Evolutionary conservation across 1,140 invertebrate genomes (phyloP), one percentile per base, ranked within the genome.

Genomic region (Megalonaias nervosa): DNA sequence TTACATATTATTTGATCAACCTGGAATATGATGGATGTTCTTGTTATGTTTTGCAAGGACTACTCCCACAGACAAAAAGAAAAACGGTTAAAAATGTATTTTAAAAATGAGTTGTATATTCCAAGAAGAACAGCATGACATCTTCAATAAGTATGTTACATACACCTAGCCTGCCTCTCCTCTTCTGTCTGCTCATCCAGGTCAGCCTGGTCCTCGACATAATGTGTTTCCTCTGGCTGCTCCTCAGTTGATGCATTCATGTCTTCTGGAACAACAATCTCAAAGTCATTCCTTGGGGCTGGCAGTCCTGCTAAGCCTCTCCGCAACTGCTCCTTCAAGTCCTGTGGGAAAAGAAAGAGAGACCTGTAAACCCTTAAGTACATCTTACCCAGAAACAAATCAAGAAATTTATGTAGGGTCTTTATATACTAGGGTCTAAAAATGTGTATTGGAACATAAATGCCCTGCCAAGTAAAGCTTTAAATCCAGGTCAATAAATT

Each of bases 181-280:
- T 92, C 92, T 65, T 94, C 92, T 74, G 91, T 81, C 66, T 94
- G 92, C 1, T 94, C 94, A 89, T 99, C 97, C 0, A 97, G 90
- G 90, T 99, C 97, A 0, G 97, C 95, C 90, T 98, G 97, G 70
- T 91, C 90, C 60, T 88, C 86, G 1, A 90, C 77, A 75, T 81
- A 82, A n/a, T 89, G 88, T 13, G 89, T 81, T 12, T 92, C 84
- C 0, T 89, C 84, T 19, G 91, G 81, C 0, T 83, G 89, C 57
- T 92, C 91, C 5, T 92, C 92, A 19, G 74, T 82, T 17, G 89
- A 82, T 38, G 84, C 66, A 21, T 93, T 92, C 82, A 97, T 96
- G 60, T 95, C 94, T 79, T 98, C 96, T 0, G 97, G 97, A 15
- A 99, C 95, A 62, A 99, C 97, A 88, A 99, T 98, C 91, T 99